These are phyloP conservation scores for Lepidostoma basale DNA, from an alignment of 1,140 invertebrate genomes.

Conservation along the genomic window DNA sequence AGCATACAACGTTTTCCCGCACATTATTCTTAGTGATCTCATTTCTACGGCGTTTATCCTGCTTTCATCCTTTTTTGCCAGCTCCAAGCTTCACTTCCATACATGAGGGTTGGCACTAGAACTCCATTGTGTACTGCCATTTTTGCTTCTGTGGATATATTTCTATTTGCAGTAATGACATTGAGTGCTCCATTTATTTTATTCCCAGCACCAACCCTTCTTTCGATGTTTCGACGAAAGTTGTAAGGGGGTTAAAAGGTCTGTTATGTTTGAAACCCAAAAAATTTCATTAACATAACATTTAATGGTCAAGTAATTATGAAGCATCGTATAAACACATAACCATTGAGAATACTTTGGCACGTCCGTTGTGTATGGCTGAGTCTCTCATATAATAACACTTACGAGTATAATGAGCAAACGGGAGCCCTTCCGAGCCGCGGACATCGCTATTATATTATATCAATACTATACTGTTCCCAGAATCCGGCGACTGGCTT, in stretches of 20 bases:
- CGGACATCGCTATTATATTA: slow-evolving; percentile 42
- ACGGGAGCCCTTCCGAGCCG: slow-evolving; percentile 7
- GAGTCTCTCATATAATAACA: not conserved
- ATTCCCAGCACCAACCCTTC: too few relatives aligned
- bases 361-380: not conserved
- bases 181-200: too few relatives aligned
- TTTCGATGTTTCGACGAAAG: too few relatives aligned
- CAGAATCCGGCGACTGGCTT: slow-evolving; percentile 33
- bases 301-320: not conserved
- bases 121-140: too few relatives aligned
- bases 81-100: too few relatives aligned
- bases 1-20: too few relatives aligned
- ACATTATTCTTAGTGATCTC: too few relatives aligned
- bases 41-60: too few relatives aligned
- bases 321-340: not conserved
- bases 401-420: not conserved
- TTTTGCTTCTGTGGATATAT: too few relatives aligned
- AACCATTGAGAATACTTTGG: not conserved
- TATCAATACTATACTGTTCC: slow-evolving; percentile 44
- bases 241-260: not conserved
- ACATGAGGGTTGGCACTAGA: too few relatives aligned
- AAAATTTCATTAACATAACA: not conserved
- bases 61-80: too few relatives aligned
- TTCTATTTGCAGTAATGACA: too few relatives aligned
- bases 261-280: not conserved